A percentile compares a stretch with the other conserved stretches of the same genome.
These are phyloP conservation scores for Dendroctonus valens DNA, from an alignment of 1,140 invertebrate genomes.

Conservation along the genomic window DNA sequence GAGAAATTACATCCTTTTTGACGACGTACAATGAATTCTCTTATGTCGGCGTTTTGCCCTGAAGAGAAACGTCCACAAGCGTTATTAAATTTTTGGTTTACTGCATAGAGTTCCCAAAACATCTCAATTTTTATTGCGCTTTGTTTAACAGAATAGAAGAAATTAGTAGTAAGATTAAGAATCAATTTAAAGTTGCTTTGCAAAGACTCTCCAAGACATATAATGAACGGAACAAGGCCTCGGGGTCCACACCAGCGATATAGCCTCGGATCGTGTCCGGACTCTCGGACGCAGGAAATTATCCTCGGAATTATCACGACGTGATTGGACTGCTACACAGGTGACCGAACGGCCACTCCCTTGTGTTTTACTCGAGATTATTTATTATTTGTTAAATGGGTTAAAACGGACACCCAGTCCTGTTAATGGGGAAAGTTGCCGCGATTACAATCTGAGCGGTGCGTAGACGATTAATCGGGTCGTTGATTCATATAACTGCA, in stretches of 20 bases:
- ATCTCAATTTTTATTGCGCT: not conserved
- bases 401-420: constrained; percentile 24
- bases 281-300: constrained; percentile 34
- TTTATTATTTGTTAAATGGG: constrained; percentile 33
- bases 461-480: no score
- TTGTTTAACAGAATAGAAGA: not conserved
- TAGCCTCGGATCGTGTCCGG: constrained; percentile 27
- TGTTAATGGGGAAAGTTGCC: constrained; percentile 26
- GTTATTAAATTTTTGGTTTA: no score
- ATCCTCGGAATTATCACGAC: constrained; percentile 35
- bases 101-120: no score
- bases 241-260: constrained; percentile 24
- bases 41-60: no score
- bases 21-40: no score
- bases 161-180: not conserved
- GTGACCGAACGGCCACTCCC: constrained; percentile 33
- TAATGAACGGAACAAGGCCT: constrained; percentile 29
- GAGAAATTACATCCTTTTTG: no score
- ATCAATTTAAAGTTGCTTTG: not conserved
- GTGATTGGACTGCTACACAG: constrained; percentile 34
- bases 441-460: not conserved
- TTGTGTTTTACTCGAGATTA: constrained; percentile 24
- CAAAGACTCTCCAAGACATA: constrained; percentile 27
- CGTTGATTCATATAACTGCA: no score
- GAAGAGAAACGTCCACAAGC: no score